A percentile compares a stretch with the other conserved stretches of the same genome.
These are phyloP conservation scores for Nannospalax galili DNA, from an alignment of 2,113 vertebrate genomes.

Conservation along the genomic window DNA sequence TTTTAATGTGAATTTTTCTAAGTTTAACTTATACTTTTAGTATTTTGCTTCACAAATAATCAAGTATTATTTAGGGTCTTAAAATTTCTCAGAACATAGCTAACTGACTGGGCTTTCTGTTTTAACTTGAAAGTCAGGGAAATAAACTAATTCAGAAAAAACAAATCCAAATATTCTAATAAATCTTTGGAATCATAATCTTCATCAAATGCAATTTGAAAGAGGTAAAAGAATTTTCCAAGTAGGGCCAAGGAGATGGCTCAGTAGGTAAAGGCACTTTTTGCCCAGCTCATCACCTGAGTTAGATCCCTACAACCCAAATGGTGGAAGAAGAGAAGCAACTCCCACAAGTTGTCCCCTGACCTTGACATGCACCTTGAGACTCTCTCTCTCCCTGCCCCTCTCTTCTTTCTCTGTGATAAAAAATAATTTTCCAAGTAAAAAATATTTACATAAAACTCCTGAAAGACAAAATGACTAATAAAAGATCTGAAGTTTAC, in stretches of 20 bases:
- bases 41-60: slow-evolving; percentile 37
- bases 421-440: background rate
- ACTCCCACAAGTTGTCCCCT: background rate
- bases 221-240: too few species aligned
- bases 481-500: background rate
- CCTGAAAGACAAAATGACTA: slow-evolving; percentile 37
- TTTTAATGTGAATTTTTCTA: slow-evolving; percentile 54
- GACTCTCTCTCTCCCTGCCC: too few species aligned
- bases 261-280: background rate
- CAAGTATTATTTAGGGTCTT: slow-evolving; percentile 27
- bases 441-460: slow-evolving; percentile 46
- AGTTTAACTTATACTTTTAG: slow-evolving; percentile 27
- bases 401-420: too few species aligned
- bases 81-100: slow-evolving; percentile 9
- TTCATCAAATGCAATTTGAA: slow-evolving; percentile 18
- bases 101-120: slow-evolving; percentile 5
- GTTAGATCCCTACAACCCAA: too few species aligned
- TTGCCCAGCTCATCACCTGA: background rate
- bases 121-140: slow-evolving; percentile 39
- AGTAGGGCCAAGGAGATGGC: background rate
- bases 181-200: background rate
- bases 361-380: background rate
- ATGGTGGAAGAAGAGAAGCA: background rate
- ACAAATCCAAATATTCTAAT: slow-evolving; percentile 1
- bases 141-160: slow-evolving; percentile 1